phyloP scores from a whole-genome alignment of 2,888 invertebrate genomes.

The Xylophagus ater region DNA sequence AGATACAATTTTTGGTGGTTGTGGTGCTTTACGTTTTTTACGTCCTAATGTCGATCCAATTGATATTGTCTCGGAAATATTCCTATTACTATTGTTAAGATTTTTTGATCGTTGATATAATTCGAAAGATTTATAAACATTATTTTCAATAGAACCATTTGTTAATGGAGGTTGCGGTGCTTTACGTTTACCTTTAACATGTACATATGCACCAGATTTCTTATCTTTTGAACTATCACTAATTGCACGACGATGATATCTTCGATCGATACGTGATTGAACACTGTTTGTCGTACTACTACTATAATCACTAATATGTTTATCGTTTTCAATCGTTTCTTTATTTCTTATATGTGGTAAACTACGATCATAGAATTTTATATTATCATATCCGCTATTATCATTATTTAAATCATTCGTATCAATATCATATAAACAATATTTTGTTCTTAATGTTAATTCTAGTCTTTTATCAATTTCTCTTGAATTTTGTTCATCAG shows the following conservation, averaged over 20 bases:
- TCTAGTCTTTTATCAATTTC: slow-evolving; percentile 30
- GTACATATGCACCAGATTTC: slow-evolving; percentile 45
- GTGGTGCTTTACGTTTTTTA: slow-evolving; percentile 36
- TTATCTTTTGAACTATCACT: slow-evolving; percentile 51
- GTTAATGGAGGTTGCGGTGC: slow-evolving; percentile 56
- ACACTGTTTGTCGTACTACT: slow-evolving; percentile 4
- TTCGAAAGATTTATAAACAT: no score
- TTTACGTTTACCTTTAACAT: slow-evolving; percentile 65
- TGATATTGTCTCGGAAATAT: slow-evolving; percentile 10
- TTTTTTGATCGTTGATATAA: no score
- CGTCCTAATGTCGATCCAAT: slow-evolving; percentile 22
- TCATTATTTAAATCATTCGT: slow-evolving; percentile 11
- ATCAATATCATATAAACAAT: slow-evolving; percentile 41
- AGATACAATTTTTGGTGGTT: slow-evolving; percentile 23
- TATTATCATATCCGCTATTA: slow-evolving; percentile 13
- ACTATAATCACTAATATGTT: slow-evolving; percentile 5
- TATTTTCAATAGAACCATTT: slow-evolving; percentile 5
- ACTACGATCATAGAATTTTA: slow-evolving; percentile 31
- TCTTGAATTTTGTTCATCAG: slow-evolving; percentile 30
- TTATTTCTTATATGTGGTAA: slow-evolving; percentile 27
- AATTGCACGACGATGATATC: slow-evolving; percentile 45
- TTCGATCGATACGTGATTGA: no score
- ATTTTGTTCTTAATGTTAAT: slow-evolving; percentile 52
- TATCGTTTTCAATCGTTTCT: slow-evolving; percentile 1
- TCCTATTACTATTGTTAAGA: no score